Percentiles rank a stretch among this genome's conserved stretches.
These are phyloP conservation scores for Brachyptera putata DNA, from an alignment of 2,888 invertebrate genomes.

Conservation along the genomic window DNA sequence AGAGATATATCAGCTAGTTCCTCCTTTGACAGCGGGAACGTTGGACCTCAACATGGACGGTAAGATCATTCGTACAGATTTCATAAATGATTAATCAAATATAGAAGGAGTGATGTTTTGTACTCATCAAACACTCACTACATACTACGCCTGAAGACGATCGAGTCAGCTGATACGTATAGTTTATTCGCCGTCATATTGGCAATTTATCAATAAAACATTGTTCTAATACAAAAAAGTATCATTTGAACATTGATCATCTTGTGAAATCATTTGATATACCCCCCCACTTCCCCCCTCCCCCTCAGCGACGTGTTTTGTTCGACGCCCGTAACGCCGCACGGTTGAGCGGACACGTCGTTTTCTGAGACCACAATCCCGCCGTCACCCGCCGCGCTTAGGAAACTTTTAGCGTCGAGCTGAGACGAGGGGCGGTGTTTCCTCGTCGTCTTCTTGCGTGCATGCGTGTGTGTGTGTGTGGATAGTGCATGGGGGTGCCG, in stretches of 20 bases:
- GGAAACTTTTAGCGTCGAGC: conserved; percentile 15
- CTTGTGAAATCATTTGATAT: conserved; percentile 1
- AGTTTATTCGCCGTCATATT: too few species aligned
- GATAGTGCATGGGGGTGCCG: too few species aligned
- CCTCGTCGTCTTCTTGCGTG: too few species aligned
- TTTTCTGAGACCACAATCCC: conserved; percentile 8
- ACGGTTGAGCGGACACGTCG: neutral
- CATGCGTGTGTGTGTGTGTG: too few species aligned
- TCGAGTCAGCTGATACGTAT: too few species aligned
- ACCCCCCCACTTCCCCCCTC: neutral
- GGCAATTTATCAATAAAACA: too few species aligned
- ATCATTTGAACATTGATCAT: conserved; percentile 10
- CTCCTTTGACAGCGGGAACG: conserved; percentile 59
- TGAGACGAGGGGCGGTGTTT: neutral
- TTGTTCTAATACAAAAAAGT: too few species aligned
- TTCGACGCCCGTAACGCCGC: neutral
- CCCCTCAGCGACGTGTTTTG: neutral
- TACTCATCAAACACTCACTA: too few species aligned
- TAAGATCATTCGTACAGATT: too few species aligned
- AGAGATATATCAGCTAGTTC: conserved; percentile 60
- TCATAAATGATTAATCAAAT: too few species aligned
- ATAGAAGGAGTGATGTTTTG: too few species aligned
- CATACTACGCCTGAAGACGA: too few species aligned
- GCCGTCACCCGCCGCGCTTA: conserved; percentile 6
- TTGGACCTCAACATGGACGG: conserved; percentile 62